These are phyloP conservation scores for Cephalopterus ornatus DNA, from an alignment of 2,113 vertebrate species.

Conservation along the genomic window DNA sequence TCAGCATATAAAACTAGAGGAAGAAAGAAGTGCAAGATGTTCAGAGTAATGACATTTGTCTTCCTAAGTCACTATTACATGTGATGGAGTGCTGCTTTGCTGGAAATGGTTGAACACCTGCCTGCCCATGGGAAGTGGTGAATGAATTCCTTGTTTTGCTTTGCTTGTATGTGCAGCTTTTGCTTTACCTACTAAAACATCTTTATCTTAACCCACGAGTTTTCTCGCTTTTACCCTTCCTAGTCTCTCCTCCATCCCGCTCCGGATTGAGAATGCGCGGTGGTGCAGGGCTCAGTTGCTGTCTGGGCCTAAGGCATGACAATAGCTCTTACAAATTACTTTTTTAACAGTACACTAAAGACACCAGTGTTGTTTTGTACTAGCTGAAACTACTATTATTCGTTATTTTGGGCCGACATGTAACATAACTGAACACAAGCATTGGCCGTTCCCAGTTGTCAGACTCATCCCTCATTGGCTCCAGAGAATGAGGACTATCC, in stretches of 20 bases:
- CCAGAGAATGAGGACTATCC: not conserved
- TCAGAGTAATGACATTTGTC: not conserved
- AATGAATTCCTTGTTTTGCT: not conserved
- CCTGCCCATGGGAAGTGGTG: not conserved
- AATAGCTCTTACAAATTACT: not conserved
- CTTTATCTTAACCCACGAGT: not conserved
- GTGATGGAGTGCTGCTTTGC: not conserved
- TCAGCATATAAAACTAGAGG: not conserved
- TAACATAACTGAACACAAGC: not conserved
- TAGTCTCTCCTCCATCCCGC: not conserved
- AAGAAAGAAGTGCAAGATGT: not conserved
- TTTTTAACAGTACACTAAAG: not conserved
- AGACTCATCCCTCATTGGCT: not conserved
- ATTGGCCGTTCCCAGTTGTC: not conserved
- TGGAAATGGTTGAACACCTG: not conserved
- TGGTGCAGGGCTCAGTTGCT: fast-evolving
- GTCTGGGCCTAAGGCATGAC: not conserved
- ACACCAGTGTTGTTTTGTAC: not conserved
- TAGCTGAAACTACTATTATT: not conserved
- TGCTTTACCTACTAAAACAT: not conserved
- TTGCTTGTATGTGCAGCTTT: not conserved
- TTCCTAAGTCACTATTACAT: not conserved
- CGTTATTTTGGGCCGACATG: not conserved
- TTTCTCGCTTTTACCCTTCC: not conserved
- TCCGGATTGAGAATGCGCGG: not conserved